Base-by-base conservation (phyloP, 2,113 vertebrate species). In the Poecilia latipinna region DNA sequence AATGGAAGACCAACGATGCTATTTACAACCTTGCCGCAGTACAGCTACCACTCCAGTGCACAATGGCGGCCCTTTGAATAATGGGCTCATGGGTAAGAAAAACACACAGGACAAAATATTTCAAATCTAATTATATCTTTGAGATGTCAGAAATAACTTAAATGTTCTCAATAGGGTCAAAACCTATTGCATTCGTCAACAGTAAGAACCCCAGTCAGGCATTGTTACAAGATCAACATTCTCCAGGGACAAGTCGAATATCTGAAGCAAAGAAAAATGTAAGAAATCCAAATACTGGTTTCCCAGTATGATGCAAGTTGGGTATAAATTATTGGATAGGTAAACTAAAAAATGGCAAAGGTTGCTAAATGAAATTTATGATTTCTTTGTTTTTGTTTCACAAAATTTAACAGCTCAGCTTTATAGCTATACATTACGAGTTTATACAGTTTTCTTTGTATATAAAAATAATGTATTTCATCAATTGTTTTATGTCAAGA, bases 1-100 rank as follows among this genome's bases (percentile, higher is more conserved):
- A 17, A 95, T 96, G 92, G 96, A 97, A 1, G 96, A 96, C 13
- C 96, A 97, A 75, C 94, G 95, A 17, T 97, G 96, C 81, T 82
- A 82, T 13, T 88, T 97, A 65, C 84, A 85, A 11, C 86, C 86
- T 12, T 89, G 81, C 65, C 84, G 69, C 75, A 93, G 86, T 62
- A 87, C 74, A 51, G 73, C 82, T 42, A 51, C 65, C 28, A 75
- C 88, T 7, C 88, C 87, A 31, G 89, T 73, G 71, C 85, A 82
- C 63, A 86, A 85, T 77, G 81, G 80, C 70, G 79, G 54, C 8
- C 77, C 75, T 74, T 54, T 80, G 77, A 86, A 80, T 60, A 72
- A 80, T 31, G 67, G 17, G 48, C 8, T 68, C 32, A 74, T 74
- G 80, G 91, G 93, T 94, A 60, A 86, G 81, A 51, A 68, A 75